phyloP scores from a whole-genome alignment of 2,113 vertebrate species.

The Cheirogaleus medius region DNA sequence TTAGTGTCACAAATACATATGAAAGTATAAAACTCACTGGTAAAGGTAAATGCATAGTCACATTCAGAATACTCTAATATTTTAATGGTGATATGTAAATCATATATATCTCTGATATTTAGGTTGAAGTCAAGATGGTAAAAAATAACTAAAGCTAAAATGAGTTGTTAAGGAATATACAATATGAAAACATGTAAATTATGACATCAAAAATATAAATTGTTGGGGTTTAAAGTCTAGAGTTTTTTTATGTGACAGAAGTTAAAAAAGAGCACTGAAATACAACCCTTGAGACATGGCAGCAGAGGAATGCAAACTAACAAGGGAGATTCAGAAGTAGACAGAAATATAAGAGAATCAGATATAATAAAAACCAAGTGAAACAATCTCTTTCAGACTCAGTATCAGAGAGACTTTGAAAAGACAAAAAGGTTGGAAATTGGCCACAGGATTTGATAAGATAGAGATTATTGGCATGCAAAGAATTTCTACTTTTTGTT shows the following conservation, averaged over 20 bases:
- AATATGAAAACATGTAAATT: background rate
- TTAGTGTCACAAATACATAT: background rate
- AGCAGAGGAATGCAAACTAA: background rate
- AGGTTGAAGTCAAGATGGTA: background rate
- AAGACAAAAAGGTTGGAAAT: background rate
- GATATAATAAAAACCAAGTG: background rate
- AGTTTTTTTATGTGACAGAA: background rate
- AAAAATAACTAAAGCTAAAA: background rate
- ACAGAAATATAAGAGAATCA: background rate
- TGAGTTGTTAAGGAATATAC: background rate
- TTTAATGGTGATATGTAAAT: background rate
- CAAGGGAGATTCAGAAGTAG: background rate
- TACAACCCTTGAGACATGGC: background rate
- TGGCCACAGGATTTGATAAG: background rate
- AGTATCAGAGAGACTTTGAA: background rate
- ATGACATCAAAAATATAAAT: background rate
- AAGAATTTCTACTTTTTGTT: background rate
- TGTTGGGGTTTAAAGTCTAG: background rate
- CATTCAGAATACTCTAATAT: background rate
- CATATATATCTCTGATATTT: background rate
- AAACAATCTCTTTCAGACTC: background rate
- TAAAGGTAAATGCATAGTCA: background rate
- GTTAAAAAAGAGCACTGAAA: background rate
- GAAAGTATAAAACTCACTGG: background rate
- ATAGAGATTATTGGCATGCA: background rate